Evolutionary conservation across 2,888 invertebrate species (phyloP), one percentile per base, ranked within the genome.

Genomic region (Chorisops tibialis): DNA sequence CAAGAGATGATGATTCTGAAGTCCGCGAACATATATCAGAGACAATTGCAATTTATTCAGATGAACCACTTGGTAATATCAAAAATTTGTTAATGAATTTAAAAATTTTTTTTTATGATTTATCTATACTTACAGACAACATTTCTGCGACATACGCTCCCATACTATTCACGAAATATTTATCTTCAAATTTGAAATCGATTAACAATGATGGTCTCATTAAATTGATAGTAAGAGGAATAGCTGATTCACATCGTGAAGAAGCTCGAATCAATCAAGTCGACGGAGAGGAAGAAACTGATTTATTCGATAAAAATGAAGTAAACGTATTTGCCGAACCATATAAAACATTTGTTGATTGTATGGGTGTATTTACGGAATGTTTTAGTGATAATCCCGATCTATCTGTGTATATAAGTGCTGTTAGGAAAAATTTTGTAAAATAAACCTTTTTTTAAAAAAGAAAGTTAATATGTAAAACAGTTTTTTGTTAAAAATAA

Each of bases 291-390:
- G 56, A 35, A 4, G 56, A 56, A 11, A 7, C n/a, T 14, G 56
- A 75, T 19, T 65, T 77, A 12, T 77, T 77, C 56, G 74, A 76
- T 58, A 73, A 71, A 51, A 72, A 73, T 61, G 77, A 76, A 54
- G 64, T 70, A 9, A 77, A 77, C 65, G 67, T 70, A 2, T 77
- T 73, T 62, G 74, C 73, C 11, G 77, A 77, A 61, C 72, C 74
- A 0, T 35, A 71, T 24, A 72, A 70, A 43, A 69, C 70, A 0
- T 63, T 72, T 5, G 64, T 68, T n/a, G 69, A 70, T 56, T 56
- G 45, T 30, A 16, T 56, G 4, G 30, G 16, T 18, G 43, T 30
- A 12, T 56, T 56, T 30, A 24, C 18, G 4, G 30, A 56, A 30
- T 30, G 56, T 19, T 56, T 56, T 45, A 5, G 14, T 2, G 30